Evolutionary conservation across 2,888 invertebrate species (phyloP).

Genomic region (Flexamia atlantica): DNA sequence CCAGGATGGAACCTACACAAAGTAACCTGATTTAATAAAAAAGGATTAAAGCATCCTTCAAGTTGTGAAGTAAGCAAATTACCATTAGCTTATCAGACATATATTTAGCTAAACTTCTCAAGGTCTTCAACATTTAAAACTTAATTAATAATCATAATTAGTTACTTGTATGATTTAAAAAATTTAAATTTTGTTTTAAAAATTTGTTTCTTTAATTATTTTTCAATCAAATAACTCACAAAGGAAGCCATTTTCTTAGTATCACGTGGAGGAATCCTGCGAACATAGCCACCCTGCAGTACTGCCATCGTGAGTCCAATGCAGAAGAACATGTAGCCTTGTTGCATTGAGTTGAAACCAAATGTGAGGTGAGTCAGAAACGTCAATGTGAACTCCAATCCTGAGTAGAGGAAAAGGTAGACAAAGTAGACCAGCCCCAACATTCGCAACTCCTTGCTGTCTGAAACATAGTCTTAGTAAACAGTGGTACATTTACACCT

Average conservation of each 20-base stretch:
- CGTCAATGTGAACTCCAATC: conserved; percentile 97
- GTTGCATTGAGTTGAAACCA: conserved; percentile 95
- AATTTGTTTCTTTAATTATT: too few species aligned
- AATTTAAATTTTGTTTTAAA: too few species aligned
- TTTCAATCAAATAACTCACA: conserved; percentile 73
- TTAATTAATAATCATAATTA: too few species aligned
- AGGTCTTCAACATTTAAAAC: too few species aligned
- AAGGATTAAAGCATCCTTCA: too few species aligned
- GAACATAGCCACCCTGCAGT: conserved; percentile 93
- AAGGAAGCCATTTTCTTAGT: conserved; percentile 84
- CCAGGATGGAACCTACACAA: too few species aligned
- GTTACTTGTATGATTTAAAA: too few species aligned
- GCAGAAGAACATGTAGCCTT: conserved; percentile 98
- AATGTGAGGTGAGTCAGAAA: conserved; percentile 97
- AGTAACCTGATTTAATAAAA: too few species aligned
- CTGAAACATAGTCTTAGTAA: conserved; percentile 74
- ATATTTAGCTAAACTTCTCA: too few species aligned
- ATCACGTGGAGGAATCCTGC: conserved; percentile 85
- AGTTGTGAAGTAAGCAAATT: too few species aligned
- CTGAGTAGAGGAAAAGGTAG: conserved; percentile 88
- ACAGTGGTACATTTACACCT: conserved; percentile 81
- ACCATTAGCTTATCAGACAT: not conserved
- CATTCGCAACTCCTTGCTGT: conserved; percentile 81
- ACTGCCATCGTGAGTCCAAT: conserved; percentile 95
- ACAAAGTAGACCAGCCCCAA: conserved; percentile 91